Conservation (phyloP, 2,113 vertebrate genomes). For the Poecile atricapillus region DNA sequence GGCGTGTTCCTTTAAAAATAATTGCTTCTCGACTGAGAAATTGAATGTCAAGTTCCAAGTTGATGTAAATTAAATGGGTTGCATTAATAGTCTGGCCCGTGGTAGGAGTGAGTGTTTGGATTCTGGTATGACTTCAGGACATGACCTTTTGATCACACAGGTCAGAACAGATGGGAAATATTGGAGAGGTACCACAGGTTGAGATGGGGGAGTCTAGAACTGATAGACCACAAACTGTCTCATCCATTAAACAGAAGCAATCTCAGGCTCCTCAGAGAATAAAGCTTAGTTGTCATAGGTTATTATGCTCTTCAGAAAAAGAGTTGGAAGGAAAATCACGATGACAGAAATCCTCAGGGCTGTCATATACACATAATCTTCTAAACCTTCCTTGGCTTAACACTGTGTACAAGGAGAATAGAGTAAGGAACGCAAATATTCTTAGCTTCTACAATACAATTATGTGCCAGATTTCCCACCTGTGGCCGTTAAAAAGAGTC, state of each 20-base stretch:
- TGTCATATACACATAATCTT: conserved; percentile 19
- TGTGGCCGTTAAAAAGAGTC: background rate
- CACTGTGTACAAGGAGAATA: background rate
- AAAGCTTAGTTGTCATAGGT: conserved; percentile 38
- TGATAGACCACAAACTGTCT: conserved; percentile 51
- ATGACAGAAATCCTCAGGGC: conserved; percentile 28
- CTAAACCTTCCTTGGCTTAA: conserved; percentile 18
- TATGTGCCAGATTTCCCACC: background rate
- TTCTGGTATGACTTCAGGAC: conserved; percentile 49
- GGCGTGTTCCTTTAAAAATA: conserved; percentile 64
- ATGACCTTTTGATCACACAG: conserved; percentile 48
- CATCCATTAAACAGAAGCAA: conserved; percentile 42
- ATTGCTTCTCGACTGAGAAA: conserved; percentile 64
- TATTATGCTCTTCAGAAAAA: background rate
- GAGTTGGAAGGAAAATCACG: conserved; percentile 19
- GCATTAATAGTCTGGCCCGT: conserved; percentile 27
- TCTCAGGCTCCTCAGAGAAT: conserved; percentile 25
- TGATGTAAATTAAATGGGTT: conserved; percentile 55
- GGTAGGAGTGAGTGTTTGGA: conserved; percentile 35
- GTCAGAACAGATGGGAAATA: conserved; percentile 55
- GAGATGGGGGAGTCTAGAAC: background rate
- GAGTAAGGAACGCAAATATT: background rate
- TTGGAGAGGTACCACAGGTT: conserved; percentile 11
- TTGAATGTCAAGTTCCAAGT: conserved; percentile 33
- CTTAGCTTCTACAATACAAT: background rate